A percentile compares a stretch with the other conserved stretches of the same genome.
Evolutionary conservation across 2,797 vertebrate species (phyloP).

Genomic region (Lagocephalus sceleratus): DNA sequence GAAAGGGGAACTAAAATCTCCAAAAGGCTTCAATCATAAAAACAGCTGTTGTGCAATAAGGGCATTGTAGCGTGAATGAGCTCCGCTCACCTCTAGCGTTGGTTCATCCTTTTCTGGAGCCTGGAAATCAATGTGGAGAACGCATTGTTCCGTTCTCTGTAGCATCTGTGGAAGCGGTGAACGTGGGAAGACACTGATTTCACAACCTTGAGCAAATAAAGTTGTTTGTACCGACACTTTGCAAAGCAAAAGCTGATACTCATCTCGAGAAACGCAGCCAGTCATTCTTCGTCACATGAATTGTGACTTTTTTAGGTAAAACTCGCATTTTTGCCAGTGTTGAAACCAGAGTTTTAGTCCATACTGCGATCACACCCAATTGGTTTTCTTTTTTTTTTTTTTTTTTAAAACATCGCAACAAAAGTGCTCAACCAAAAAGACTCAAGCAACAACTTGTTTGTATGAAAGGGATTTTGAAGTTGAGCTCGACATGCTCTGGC

Average conservation of each 20-base stretch:
- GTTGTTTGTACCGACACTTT: too few species aligned
- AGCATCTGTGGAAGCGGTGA: conserved; percentile 52
- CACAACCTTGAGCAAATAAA: too few species aligned
- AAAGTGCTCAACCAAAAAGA: neutral
- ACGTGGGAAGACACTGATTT: neutral
- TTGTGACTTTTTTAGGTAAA: too few species aligned
- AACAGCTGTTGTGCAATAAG: conserved; percentile 9
- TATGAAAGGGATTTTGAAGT: neutral
- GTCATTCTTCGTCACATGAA: too few species aligned
- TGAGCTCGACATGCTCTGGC: neutral
- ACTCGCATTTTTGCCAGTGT: too few species aligned
- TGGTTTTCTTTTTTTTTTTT: too few species aligned
- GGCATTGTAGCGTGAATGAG: neutral
- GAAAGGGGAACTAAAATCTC: neutral
- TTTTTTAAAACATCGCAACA: too few species aligned
- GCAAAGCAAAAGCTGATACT: too few species aligned
- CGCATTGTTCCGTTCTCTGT: conserved; percentile 34
- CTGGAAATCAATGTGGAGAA: conserved; percentile 57
- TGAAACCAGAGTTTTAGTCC: neutral
- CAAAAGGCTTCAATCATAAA: neutral
- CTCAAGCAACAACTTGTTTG: neutral
- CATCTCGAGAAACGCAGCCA: too few species aligned
- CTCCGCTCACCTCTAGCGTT: conserved; percentile 59
- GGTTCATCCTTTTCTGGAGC: conserved; percentile 27
- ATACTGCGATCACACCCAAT: neutral